Conservation (phyloP, 1,140 invertebrate species). For the Drosophila saltans region DNA sequence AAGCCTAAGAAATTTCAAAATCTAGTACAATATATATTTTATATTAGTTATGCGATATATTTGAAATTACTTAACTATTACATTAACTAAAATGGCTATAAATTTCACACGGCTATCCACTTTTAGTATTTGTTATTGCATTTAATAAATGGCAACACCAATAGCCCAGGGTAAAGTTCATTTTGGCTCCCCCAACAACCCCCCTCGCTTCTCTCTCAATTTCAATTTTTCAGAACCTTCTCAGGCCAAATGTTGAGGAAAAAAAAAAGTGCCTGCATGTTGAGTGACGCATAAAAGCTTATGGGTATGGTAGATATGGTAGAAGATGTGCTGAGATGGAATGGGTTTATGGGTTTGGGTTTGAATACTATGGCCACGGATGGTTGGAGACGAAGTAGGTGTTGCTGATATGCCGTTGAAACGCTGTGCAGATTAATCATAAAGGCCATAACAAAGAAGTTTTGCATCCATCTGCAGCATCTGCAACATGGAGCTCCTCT, state of each 20-base stretch:
- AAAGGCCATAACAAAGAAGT: conserved; percentile 64
- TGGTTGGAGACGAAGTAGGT: conserved; percentile 40
- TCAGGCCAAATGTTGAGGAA: not conserved
- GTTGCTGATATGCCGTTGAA: conserved; percentile 65
- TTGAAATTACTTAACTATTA: no score
- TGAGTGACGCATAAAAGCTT: conserved; percentile 17
- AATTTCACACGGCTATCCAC: not conserved
- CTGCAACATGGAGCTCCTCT: conserved; percentile 18
- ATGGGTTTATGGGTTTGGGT: not conserved
- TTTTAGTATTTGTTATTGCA: not conserved
- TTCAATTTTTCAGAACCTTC: conserved; percentile 31
- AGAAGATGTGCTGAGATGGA: conserved; percentile 7
- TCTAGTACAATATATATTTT: no score
- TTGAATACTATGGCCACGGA: not conserved
- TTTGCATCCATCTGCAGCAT: conserved; percentile 46
- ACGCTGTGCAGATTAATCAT: conserved; percentile 66
- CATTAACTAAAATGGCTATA: no score
- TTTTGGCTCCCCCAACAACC: not conserved
- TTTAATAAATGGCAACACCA: not conserved
- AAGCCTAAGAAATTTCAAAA: no score
- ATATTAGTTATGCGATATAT: no score
- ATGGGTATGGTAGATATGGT: not conserved
- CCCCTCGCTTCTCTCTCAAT: conserved; percentile 2
- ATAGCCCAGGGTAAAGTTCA: not conserved
- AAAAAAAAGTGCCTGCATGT: conserved; percentile 9